Evolutionary conservation across 1,140 invertebrate genomes (phyloP), one percentile per base, ranked within the genome.

Genomic region (Melitaea cinxia): DNA sequence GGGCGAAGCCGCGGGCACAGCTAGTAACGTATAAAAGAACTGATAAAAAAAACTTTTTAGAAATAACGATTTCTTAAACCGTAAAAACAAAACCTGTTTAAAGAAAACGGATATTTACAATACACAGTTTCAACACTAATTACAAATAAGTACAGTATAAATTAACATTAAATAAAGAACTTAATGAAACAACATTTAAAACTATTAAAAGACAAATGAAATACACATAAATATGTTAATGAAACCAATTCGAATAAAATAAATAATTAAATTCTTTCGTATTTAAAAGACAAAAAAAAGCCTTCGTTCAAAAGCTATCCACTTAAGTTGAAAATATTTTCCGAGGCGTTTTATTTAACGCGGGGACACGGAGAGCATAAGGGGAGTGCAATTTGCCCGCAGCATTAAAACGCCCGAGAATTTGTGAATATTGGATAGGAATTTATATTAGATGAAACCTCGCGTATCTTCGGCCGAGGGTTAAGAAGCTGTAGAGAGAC

Each of bases 351-450:
- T 76, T 77, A 73, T 73, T 77, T 75, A 80, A 78, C 70, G 65
- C 54, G 68, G 58, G 59, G 68, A 75, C 72, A 52, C 54, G 72
- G 68, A 65, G 24, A 56, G 75, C 69, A 73, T 77, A 74, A 71
- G 77, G 75, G 79, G 73, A 84, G 79, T 83, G 84, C 82, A 82
- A 82, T 84, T 83, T 84, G 72, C 79, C 57, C 39, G 23, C 50
- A 65, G 70, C 75, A 80, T 85, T 82, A 84, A 80, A 82, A 82
- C 77, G 69, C 53, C 65, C 21, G 58, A 60, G 74, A 83, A 86
- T 86, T 86, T 86, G 83, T 86, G 83, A 80, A 86, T 86, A 86
- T 86, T 86, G 83, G 83, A 78, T 77, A 68, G 77, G 82, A 84
- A 83, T 84, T 86, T 86, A 84, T 86, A 86, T 84, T 77, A 82